Evolutionary conservation across 2,888 invertebrate genomes (phyloP), one percentile per base, ranked within the genome.

Genomic region (Malacosoma neustria): DNA sequence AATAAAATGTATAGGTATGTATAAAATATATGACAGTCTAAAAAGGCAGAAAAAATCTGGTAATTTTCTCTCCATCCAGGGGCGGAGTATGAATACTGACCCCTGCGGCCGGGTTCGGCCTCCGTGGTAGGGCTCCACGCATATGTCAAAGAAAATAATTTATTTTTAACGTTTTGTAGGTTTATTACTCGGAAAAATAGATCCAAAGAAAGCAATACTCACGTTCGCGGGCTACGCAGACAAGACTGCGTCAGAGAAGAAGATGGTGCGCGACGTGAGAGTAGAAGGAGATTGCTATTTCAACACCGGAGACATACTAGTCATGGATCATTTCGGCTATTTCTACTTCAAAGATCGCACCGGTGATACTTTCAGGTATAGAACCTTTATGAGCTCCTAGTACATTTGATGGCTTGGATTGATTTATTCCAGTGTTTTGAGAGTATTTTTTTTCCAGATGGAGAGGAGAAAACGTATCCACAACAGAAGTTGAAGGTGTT

Each of bases 381-480:
- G 38, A 56, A 45, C 9, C 13, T 14, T 14, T 32, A 33, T 34
- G 14, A 15, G 9, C 12, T 32, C 37, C 42, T 39, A 22, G 39
- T 42, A 37, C 15, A 29, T 31, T n/a, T n/a, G n/a, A n/a, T 22
- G 6, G 6, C 9, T 4, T 34, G 9, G 14, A 7, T 9, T 30
- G 29, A 11, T 15, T 3, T 1, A 11, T 29, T 7, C 33, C 2
- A 14, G n/a, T 3, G 13, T 12, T 12, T 33, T 32, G 13, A 15
- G 39, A 13, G 5, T 3, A 14, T 13, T 13, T n/a, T 32, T 11
- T 37, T 54, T 45, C 1, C 49, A 89, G 93, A 46, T 97, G 97
- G 97, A 92, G 95, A 43, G 98, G 99, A 30, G 99, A 99, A 75
- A 99, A 99, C 64, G 98, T 99, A 0, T 94, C 98, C 0, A 98